These are phyloP conservation scores for Plotosus lineatus DNA, from an alignment of 2,113 vertebrate species.

Conservation along the genomic window DNA sequence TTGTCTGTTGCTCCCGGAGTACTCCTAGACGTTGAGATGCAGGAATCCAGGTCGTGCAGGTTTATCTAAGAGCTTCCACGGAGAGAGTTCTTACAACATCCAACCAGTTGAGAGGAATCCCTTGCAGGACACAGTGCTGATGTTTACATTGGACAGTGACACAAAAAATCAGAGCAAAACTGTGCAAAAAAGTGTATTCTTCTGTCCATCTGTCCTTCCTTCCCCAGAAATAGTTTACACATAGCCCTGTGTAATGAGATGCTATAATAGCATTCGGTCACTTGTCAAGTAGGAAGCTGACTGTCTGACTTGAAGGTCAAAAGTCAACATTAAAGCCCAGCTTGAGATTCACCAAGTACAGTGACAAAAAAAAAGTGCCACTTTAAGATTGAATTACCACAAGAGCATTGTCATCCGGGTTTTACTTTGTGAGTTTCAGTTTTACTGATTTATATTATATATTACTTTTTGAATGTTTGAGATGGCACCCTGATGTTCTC, in stretches of 20 bases:
- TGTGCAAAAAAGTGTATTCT: neutral
- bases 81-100: too few species aligned
- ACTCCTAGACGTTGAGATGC: too few species aligned
- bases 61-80: too few species aligned
- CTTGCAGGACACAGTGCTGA: neutral
- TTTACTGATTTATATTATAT: too few species aligned
- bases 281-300: constrained; percentile 16
- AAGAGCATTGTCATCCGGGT: neutral
- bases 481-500: neutral
- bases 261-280: constrained; percentile 7
- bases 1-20: too few species aligned
- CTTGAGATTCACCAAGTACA: too few species aligned
- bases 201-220: constrained; percentile 8
- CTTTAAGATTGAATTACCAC: neutral
- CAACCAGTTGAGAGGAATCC: neutral
- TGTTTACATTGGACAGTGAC: neutral
- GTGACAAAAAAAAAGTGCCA: too few species aligned
- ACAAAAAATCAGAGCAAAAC: neutral
- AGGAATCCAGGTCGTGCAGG: too few species aligned
- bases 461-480: too few species aligned
- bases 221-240: constrained; percentile 8
- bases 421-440: neutral
- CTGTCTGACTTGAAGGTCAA: neutral
- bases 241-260: neutral
- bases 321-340: constrained; percentile 14